Evolutionary conservation across 2,888 invertebrate genomes (phyloP).

Genomic region (Lottia gigantea): DNA sequence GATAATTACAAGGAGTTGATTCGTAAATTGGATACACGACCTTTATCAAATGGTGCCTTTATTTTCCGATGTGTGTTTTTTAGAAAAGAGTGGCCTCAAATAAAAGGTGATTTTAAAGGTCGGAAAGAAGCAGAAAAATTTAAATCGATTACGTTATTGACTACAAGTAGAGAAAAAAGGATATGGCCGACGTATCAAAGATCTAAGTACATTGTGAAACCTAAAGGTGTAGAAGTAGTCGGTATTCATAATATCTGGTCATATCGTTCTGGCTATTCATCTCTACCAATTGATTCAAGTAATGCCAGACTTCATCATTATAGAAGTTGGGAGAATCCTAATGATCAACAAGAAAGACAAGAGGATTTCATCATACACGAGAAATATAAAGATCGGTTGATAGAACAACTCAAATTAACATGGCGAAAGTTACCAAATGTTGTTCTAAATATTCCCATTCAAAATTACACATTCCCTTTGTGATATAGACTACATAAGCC

Average conservation of each 20-base stretch:
- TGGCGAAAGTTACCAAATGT: conserved; percentile 31
- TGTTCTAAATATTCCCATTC: conserved; percentile 25
- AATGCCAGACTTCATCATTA: conserved; percentile 51
- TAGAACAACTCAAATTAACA: conserved; percentile 25
- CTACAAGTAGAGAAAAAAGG: conserved; percentile 38
- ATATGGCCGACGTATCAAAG: conserved; percentile 34
- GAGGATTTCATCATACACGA: conserved; percentile 30
- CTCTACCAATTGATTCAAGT: conserved; percentile 19
- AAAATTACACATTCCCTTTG: conserved; percentile 16
- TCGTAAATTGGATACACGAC: neutral
- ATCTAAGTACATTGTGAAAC: conserved; percentile 51
- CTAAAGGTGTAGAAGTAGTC: conserved; percentile 35
- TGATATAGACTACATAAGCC: too few relatives aligned
- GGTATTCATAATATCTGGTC: conserved; percentile 49
- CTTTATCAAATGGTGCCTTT: conserved; percentile 22
- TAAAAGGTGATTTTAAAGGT: conserved; percentile 26
- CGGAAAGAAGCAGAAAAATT: conserved; percentile 34
- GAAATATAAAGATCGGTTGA: conserved; percentile 32
- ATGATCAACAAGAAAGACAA: conserved; percentile 22
- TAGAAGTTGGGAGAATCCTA: conserved; percentile 42
- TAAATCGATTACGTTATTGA: conserved; percentile 44
- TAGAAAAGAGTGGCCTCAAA: conserved; percentile 48
- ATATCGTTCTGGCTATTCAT: conserved; percentile 15
- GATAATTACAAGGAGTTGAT: conserved; percentile 46
- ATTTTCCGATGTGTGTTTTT: conserved; percentile 48